phyloP scores from a whole-genome alignment of 2,113 vertebrate species.

The Elephas maximus region DNA sequence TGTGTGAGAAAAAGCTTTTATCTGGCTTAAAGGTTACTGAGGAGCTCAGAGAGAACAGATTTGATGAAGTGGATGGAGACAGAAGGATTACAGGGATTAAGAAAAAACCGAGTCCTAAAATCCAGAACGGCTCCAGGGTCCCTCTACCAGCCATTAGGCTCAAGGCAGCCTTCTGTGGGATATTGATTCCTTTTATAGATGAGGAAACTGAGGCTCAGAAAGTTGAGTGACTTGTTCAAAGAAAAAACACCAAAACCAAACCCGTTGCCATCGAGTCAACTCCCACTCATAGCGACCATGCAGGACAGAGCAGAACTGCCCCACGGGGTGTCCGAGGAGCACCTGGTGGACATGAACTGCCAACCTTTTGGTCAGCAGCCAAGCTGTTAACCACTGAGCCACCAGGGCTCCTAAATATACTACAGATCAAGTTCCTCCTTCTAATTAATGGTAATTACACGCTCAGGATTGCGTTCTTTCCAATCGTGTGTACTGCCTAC shows the following conservation, averaged over 20 bases:
- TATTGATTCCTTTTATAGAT: constrained; percentile 16
- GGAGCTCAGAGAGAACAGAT: background rate
- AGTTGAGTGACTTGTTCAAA: background rate
- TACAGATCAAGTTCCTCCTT: background rate
- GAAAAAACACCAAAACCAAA: no score
- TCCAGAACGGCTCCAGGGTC: background rate
- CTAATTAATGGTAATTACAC: background rate
- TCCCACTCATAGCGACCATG: no score
- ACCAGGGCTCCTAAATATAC: no score
- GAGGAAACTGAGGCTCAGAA: background rate
- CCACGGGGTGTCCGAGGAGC: no score
- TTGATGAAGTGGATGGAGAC: background rate
- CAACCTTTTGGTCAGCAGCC: no score
- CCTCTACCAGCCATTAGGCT: background rate
- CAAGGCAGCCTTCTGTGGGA: background rate
- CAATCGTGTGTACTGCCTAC: background rate
- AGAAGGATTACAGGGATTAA: background rate
- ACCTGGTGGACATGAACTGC: no score
- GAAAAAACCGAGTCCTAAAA: background rate
- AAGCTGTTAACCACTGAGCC: no score
- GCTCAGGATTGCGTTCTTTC: background rate
- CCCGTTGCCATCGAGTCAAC: no score
- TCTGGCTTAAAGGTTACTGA: background rate
- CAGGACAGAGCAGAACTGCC: no score
- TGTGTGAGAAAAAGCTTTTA: background rate